Evolutionary conservation across 92 coral and sea anemone genomes (phyloP).

Genomic region (Metridium senile): DNA sequence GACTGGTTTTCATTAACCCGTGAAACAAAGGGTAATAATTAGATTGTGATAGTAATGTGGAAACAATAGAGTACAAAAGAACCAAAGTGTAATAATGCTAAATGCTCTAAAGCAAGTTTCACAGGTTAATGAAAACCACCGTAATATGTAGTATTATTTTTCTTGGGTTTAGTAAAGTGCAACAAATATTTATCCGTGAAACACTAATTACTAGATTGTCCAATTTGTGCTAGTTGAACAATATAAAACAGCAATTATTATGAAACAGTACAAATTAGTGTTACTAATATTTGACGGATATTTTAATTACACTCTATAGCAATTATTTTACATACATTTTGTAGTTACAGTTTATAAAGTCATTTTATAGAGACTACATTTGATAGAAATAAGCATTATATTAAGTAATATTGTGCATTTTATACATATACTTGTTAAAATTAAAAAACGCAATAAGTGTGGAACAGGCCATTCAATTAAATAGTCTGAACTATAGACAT

Average conservation of each 20-base stretch:
- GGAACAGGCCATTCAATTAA: too few species aligned
- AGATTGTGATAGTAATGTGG: background rate
- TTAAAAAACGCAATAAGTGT: too few species aligned
- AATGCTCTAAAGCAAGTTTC: background rate
- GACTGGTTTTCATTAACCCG: too few species aligned
- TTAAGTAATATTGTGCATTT: background rate
- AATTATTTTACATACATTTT: too few species aligned
- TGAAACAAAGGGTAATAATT: background rate
- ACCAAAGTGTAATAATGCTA: too few species aligned
- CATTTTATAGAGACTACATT: background rate
- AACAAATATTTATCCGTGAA: background rate
- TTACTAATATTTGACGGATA: background rate
- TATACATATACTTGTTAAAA: too few species aligned
- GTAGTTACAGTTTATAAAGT: background rate
- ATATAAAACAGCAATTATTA: background rate
- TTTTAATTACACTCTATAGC: background rate
- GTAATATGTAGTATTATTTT: background rate
- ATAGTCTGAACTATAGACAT: too few species aligned
- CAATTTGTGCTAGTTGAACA: background rate
- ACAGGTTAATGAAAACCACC: background rate
- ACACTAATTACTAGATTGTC: background rate
- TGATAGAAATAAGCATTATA: background rate
- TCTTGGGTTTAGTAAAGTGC: too few species aligned
- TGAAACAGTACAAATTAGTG: background rate
- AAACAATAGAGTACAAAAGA: background rate